Evolutionary conservation across 1,140 invertebrate species (phyloP).

Genomic region (Cecropterus lyciades): DNA sequence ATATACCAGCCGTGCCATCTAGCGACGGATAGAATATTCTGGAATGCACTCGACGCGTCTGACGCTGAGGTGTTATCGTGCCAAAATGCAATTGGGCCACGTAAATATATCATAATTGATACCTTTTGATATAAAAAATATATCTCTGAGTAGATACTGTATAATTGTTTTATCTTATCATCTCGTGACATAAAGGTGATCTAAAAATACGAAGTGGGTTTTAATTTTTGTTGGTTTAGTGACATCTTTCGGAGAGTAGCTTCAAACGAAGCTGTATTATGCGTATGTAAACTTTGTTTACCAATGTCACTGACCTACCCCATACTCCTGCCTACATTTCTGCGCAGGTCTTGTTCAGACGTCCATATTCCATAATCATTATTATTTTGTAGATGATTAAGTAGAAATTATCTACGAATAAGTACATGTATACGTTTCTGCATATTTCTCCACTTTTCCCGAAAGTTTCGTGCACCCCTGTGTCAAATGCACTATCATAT

Average conservation of each 20-base stretch:
- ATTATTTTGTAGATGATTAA: no score
- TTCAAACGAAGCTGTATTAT: no score
- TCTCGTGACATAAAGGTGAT: not conserved
- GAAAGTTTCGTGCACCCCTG: no score
- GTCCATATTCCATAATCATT: no score
- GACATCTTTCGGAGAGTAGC: constrained; percentile 4
- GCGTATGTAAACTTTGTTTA: not conserved
- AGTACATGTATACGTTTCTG: no score
- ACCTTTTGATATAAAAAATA: not conserved
- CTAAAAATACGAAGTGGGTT: constrained; percentile 1
- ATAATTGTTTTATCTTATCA: not conserved
- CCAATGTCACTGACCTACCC: not conserved
- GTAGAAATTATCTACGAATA: no score
- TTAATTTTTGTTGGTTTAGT: not conserved
- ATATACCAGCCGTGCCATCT: constrained; percentile 64
- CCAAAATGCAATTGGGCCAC: constrained; percentile 23
- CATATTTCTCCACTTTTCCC: no score
- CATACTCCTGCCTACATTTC: not conserved
- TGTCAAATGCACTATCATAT: no score
- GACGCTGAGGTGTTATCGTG: constrained; percentile 24
- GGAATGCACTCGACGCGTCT: constrained; percentile 46
- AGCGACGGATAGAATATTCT: constrained; percentile 61
- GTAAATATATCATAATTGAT: constrained; percentile 4
- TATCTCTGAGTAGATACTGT: constrained; percentile 6
- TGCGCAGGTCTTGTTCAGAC: not conserved